Evolutionary conservation across 1,140 invertebrate species (phyloP).

Genomic region (Trichoplusia ni): DNA sequence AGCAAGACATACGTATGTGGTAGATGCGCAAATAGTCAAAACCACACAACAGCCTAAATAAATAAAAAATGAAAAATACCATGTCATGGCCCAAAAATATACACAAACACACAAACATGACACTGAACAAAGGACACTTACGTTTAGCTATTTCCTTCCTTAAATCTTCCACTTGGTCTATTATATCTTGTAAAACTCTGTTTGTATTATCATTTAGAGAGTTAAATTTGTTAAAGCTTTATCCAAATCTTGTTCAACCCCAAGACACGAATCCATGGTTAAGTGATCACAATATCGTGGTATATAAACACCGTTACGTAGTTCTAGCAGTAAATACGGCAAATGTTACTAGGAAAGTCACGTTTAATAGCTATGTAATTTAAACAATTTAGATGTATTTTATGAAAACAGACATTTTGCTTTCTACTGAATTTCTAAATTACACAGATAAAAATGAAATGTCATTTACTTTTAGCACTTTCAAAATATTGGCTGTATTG

Average conservation of each 20-base stretch:
- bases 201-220: constrained; percentile 90
- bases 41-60: background rate
- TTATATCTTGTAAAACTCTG: constrained; percentile 88
- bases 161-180: constrained; percentile 88
- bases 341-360: background rate
- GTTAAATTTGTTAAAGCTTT: constrained; percentile 92
- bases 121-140: constrained; percentile 69
- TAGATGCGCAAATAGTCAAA: no score
- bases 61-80: background rate
- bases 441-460: constrained; percentile 16
- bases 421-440: constrained; percentile 28
- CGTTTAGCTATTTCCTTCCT: constrained; percentile 90
- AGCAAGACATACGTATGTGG: no score
- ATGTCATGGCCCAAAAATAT: constrained; percentile 3
- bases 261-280: constrained; percentile 93
- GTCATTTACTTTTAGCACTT: no score
- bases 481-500: no score
- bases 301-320: background rate
- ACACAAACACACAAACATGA: constrained; percentile 18
- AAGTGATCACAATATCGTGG: background rate
- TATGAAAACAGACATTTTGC: constrained; percentile 45
- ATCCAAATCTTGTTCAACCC: constrained; percentile 96
- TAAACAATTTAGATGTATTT: constrained; percentile 32
- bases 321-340: background rate
- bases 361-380: background rate